These are phyloP conservation scores for Helicoverpa armigera DNA, from an alignment of 1,140 invertebrate genomes.

Conservation along the genomic window DNA sequence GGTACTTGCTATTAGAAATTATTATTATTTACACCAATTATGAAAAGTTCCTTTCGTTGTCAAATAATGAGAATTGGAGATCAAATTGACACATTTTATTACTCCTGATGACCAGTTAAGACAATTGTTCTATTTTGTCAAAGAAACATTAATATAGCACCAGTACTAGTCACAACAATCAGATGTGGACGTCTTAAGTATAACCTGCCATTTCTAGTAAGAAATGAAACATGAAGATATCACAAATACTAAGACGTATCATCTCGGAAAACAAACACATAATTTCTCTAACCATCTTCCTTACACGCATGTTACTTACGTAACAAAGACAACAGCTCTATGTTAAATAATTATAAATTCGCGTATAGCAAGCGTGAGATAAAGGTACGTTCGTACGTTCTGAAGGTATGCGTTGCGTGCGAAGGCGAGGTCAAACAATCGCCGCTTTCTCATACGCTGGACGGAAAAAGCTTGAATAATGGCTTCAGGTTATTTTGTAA, in stretches of 20 bases:
- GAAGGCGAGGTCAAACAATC: conserved; percentile 27
- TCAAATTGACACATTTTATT: too few species aligned
- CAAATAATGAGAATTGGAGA: too few species aligned
- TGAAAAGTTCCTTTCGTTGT: too few species aligned
- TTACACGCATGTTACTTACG: conserved; percentile 15
- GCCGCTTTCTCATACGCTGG: conserved; percentile 12
- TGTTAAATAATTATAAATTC: conserved; percentile 41
- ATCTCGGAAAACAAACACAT: background rate
- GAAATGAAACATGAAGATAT: too few species aligned
- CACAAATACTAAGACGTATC: background rate
- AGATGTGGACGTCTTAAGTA: too few species aligned
- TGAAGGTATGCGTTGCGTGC: conserved; percentile 3
- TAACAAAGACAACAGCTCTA: conserved; percentile 35
- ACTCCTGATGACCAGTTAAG: too few species aligned
- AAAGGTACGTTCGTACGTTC: background rate
- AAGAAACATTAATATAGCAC: too few species aligned
- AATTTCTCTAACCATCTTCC: conserved; percentile 22
- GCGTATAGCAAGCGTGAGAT: conserved; percentile 23
- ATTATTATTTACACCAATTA: too few species aligned
- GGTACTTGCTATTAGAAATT: too few species aligned
- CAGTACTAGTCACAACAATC: too few species aligned
- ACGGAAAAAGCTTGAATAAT: conserved; percentile 15
- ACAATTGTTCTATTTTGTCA: too few species aligned
- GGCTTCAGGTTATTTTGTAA: background rate
- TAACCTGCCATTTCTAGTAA: too few species aligned